Evolutionary conservation across 2,888 invertebrate genomes (phyloP), one percentile per base, ranked within the genome.

Genomic region (Scotopteryx bipunctaria): DNA sequence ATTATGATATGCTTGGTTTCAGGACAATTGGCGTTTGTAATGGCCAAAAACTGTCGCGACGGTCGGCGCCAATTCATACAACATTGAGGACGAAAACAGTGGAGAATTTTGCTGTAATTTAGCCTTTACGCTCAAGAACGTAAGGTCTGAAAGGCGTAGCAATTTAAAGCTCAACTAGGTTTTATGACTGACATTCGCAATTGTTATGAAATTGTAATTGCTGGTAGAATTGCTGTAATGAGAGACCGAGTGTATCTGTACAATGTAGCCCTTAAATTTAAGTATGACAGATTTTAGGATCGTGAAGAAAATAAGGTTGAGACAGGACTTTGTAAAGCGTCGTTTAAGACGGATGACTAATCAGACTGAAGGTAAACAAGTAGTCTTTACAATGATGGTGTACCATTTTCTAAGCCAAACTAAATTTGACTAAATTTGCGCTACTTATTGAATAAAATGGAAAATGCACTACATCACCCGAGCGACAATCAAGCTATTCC

Each of bases 1-100:
- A 78, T 81, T 75, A 59, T 48, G 55, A 42, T 52, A 41, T 48
- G 40, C 36, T 49, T 50, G 36, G 46, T 54, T 56, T 49, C 43
- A 44, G 42, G 33, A 48, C 60, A 46, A 49, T 49, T 54, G 51
- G 50, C 44, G 52, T 57, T 48, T 51, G 43, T 55, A 55, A 52
- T 50, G 49, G 45, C 43, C 46, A 38, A 50, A 52, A 55, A 51
- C 44, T 52, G 54, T 42, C 49, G 40, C 47, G 55, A 40, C 44
- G 44, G 19, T 25, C 43, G 55, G 49, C 52, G 47, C 49, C 44
- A 25, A 31, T 36, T 11, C 27, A 31, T 23, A 21, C 42, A 31
- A 15, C 15, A 33, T n/a, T n/a, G n/a, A n/a, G 9, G 27, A 14
- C 25, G 15, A 16, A 16, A 15, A 37, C 37, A 16, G 15, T 25